Percentiles rank a stretch among this genome's conserved stretches.
Evolutionary conservation across 1,140 invertebrate species (phyloP).

Genomic region (Brachionus calyciflorus): DNA sequence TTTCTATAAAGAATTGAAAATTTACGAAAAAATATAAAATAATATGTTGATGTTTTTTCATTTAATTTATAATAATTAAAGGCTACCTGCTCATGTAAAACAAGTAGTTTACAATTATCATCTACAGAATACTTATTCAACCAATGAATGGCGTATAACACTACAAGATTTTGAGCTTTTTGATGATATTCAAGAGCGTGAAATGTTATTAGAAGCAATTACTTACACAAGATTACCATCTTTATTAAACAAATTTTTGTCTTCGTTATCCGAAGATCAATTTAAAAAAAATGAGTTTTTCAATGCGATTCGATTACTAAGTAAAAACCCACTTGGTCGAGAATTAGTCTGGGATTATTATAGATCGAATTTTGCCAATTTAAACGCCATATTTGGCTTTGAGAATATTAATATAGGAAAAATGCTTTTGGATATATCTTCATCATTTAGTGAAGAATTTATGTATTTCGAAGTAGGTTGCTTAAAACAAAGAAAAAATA

Average conservation of each 20-base stretch:
- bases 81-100: constrained; percentile 13
- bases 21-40: not conserved
- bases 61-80: not conserved
- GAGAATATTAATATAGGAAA: constrained; percentile 24
- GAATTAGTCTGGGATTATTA: constrained; percentile 40
- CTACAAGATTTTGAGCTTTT: constrained; percentile 8
- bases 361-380: constrained; percentile 10
- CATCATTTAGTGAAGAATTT: constrained; percentile 36
- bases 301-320: not conserved
- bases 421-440: not conserved
- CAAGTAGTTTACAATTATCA: constrained; percentile 34
- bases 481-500: no score
- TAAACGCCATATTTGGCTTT: constrained; percentile 22
- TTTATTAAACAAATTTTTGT: constrained; percentile 16
- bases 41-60: no score
- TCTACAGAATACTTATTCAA: constrained; percentile 32
- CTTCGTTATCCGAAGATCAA: not conserved
- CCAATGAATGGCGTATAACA: constrained; percentile 9
- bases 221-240: constrained; percentile 11
- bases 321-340: constrained; percentile 21
- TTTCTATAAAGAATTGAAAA: not conserved
- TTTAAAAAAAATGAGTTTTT: not conserved
- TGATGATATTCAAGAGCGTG: constrained; percentile 38
- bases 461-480: constrained; percentile 16
- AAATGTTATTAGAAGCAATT: constrained; percentile 37